Conservation (phyloP, 2,113 vertebrate genomes). For the Chinchilla lanigera region DNA sequence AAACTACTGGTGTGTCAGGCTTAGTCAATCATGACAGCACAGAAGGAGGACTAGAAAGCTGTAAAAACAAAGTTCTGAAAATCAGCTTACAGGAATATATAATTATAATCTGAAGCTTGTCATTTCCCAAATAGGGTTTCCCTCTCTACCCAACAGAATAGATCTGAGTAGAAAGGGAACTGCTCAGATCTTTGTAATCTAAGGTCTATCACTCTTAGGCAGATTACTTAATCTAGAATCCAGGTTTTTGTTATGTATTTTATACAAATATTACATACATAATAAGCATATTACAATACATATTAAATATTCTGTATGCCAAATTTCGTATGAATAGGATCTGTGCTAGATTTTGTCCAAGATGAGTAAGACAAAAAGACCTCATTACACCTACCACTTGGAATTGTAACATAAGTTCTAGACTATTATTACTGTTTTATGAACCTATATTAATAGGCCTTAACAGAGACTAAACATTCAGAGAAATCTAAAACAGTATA, state of each 20-base stretch:
- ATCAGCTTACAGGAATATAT: constrained; percentile 29
- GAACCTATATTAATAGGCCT: neutral
- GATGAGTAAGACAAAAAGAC: neutral
- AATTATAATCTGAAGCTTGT: neutral
- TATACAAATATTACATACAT: neutral
- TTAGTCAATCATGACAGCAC: constrained; percentile 1
- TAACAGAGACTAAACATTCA: neutral
- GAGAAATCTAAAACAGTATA: constrained; percentile 30
- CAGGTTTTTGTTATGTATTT: constrained; percentile 1
- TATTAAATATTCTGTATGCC: constrained; percentile 49
- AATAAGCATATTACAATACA: constrained; percentile 3
- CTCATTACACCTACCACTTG: neutral
- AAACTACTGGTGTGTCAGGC: neutral
- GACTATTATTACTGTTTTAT: constrained; percentile 23
- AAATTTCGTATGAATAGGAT: constrained; percentile 31
- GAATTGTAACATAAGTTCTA: constrained; percentile 34
- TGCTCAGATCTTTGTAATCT: constrained; percentile 4
- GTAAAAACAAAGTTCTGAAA: constrained; percentile 46
- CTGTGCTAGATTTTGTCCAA: neutral
- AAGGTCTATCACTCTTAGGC: neutral
- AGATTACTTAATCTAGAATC: constrained; percentile 19
- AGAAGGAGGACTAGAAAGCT: constrained; percentile 24
- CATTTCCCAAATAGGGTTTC: neutral
- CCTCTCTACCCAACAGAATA: constrained; percentile 7
- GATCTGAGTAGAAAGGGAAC: neutral